Evolutionary conservation across 37 sponge, comb jelly and placozoan genomes (phyloP), one percentile per base, ranked within the genome.

Genomic region (Beroe forskalii): DNA sequence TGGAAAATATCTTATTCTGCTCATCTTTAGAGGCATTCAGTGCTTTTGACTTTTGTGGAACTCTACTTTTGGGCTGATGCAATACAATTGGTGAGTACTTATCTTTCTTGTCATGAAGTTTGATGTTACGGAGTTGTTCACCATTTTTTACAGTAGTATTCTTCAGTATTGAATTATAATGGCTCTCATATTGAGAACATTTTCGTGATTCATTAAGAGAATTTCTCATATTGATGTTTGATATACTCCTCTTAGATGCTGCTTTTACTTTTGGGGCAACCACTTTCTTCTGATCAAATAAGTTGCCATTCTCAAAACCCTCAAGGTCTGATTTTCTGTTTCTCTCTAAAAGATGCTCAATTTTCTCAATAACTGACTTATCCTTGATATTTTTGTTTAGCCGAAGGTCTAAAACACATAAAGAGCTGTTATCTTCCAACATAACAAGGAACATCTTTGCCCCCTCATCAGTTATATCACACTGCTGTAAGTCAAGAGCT

Each of bases 401-500:
- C 20, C 86, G 40, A 23, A 80, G n/a, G 48, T 80, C 86, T 25
- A 80, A 27, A 44, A 80, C 86, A 42, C 40, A 80, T 44, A 80
- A 38, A 23, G 48, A 80, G 3, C 48, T 24, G 30, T 80, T 80
- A 23, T 80, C 86, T 25, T 80, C 86, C 25, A 80, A 48, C 86
- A 80, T 42, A n/a, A 80, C 27, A 9, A 80, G 35, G 42, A 80
- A 80, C 86, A 80, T 17, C 28, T 80, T 80, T 80, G 86, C 86
- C 14, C 86, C 86, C 42, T 80, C 86, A 80, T 80, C 86, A 3
- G 86, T 42, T 80, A 80, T 80, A 23, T 80, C 86, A 44, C 86
- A 80, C 86, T 80, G 86, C 35, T 80, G 86, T n/a, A 80, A 3
- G 27, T 80, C 86, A 80, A 80, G 24, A 43, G 86, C 86, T 38